These are phyloP conservation scores for Phortica variegata DNA, from an alignment of 1,140 invertebrate species.

Conservation along the genomic window DNA sequence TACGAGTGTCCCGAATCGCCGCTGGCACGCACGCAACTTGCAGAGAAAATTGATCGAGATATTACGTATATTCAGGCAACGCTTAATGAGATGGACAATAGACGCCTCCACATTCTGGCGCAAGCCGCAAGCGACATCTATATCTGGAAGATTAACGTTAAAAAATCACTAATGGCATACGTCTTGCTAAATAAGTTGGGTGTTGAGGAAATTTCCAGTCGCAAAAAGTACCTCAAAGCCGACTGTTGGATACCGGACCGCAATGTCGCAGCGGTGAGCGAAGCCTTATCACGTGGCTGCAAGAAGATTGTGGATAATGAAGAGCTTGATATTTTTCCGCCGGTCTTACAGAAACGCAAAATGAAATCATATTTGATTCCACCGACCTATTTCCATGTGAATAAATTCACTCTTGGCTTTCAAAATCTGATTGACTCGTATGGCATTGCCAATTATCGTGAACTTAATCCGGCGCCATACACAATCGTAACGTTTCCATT, in stretches of 20 bases:
- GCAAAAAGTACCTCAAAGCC: constrained; percentile 88
- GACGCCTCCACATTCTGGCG: constrained; percentile 78
- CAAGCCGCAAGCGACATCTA: constrained; percentile 85
- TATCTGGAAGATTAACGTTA: constrained; percentile 87
- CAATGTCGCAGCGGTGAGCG: constrained; percentile 79
- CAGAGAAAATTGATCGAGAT: constrained; percentile 18
- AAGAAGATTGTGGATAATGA: no score
- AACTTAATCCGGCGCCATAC: constrained; percentile 74
- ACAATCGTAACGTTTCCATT: constrained; percentile 77
- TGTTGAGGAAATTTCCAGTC: constrained; percentile 79
- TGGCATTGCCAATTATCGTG: constrained; percentile 72
- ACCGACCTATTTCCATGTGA: constrained; percentile 77
- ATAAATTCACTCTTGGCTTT: constrained; percentile 81
- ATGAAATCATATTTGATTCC: constrained; percentile 50
- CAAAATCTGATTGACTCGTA: constrained; percentile 84
- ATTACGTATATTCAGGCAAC: constrained; percentile 22
- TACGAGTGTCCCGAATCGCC: constrained; percentile 32
- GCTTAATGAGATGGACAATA: constrained; percentile 61
- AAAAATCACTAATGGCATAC: constrained; percentile 88
- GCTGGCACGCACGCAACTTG: neutral
- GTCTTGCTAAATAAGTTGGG: constrained; percentile 88
- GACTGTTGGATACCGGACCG: constrained; percentile 91
- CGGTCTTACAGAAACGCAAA: neutral
- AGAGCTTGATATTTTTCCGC: neutral
- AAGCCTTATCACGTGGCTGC: constrained; percentile 83